A percentile compares a stretch with the other conserved stretches of the same genome.
Conservation (phyloP, 2,888 invertebrate species). For the Embidobia sp. region DNA sequence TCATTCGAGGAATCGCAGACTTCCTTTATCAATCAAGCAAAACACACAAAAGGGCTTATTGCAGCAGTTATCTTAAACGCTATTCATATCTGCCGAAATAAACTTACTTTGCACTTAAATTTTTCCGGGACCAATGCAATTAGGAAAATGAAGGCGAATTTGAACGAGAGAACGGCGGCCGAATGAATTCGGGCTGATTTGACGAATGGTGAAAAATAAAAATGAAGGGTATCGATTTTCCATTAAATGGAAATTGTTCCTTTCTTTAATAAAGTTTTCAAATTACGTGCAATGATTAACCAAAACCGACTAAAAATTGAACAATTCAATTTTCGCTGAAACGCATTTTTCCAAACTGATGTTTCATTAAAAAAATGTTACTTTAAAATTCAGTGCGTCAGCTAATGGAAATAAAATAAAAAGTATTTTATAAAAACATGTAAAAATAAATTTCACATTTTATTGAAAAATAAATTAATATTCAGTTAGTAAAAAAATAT, state of each 20-base stretch:
- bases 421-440: too few species aligned
- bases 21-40: conserved; percentile 47
- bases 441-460: too few species aligned
- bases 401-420: too few species aligned
- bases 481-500: too few species aligned
- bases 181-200: background rate
- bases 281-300: too few species aligned
- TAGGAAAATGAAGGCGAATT: conserved; percentile 2
- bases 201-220: background rate
- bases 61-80: conserved; percentile 20
- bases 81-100: conserved; percentile 16
- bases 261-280: background rate
- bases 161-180: background rate
- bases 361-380: too few species aligned
- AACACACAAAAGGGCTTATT: conserved; percentile 33
- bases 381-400: too few species aligned
- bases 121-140: conserved; percentile 4
- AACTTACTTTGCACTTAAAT: conserved; percentile 33
- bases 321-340: too few species aligned
- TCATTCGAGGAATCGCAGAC: conserved; percentile 27
- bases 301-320: too few species aligned
- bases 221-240: background rate
- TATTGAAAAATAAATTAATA: too few species aligned
- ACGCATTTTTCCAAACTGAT: too few species aligned
- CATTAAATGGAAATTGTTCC: too few species aligned